These are phyloP conservation scores for Diglossa cyanea DNA, from an alignment of 2,797 vertebrate genomes.

Conservation along the genomic window DNA sequence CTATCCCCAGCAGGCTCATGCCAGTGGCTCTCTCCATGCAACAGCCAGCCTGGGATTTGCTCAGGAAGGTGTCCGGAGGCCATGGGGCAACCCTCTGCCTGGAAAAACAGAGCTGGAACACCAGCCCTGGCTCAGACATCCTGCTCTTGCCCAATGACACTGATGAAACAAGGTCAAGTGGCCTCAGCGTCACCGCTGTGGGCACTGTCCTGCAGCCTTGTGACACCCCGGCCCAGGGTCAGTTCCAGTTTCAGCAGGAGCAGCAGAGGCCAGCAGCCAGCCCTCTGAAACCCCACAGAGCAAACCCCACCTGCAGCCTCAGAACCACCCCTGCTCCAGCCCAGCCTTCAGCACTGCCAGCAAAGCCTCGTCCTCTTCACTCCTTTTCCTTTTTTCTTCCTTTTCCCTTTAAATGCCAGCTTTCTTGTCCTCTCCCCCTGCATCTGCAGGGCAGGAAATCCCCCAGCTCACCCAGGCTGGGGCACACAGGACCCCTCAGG, in stretches of 20 bases:
- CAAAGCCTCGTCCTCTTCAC: background rate
- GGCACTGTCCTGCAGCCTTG: background rate
- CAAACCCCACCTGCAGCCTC: background rate
- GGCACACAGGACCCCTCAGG: accelerated
- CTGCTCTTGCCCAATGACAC: background rate
- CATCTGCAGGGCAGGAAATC: conserved; percentile 42
- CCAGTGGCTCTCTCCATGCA: background rate
- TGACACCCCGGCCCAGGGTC: background rate
- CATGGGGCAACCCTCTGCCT: background rate
- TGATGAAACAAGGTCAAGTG: background rate
- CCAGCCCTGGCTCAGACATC: background rate
- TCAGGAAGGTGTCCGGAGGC: background rate
- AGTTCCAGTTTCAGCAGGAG: background rate
- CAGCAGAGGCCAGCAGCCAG: background rate
- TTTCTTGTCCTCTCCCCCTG: background rate
- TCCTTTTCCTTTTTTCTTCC: background rate
- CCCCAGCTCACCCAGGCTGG: background rate
- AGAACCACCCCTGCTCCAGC: background rate
- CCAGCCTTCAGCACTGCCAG: background rate
- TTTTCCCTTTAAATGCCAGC: background rate
- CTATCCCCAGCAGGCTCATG: accelerated
- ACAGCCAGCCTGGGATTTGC: background rate
- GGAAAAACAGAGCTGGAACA: background rate
- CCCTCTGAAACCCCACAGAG: background rate
- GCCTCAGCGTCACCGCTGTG: background rate